Evolutionary conservation across 1,140 invertebrate species (phyloP).

Genomic region (honey bee (Apis mellifera)): Amel_HAv3.1 CM009941.2:15184501-15185000

Average conservation of each 20-base stretch:
- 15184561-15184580: background rate
- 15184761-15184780: background rate
- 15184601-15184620: constrained; percentile 52
- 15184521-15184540: constrained; percentile 27
- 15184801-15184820: no score
- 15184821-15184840: background rate
- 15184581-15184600: background rate
- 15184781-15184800: background rate
- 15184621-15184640: constrained; percentile 48
- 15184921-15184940: background rate
- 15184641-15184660: constrained; percentile 65
- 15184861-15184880: background rate
- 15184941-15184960: background rate
- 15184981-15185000: background rate
- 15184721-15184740: constrained; percentile 23
- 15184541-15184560: background rate
- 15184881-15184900: background rate
- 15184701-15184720: constrained; percentile 43
- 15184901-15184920: background rate
- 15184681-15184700: constrained; percentile 47
- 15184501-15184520: constrained; percentile 23
- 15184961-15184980: no score
- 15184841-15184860: background rate
- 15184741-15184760: background rate
- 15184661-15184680: constrained; percentile 67